Conservation (phyloP, 1,140 invertebrate genomes). For the Caenorhabditis inopinata region DNA sequence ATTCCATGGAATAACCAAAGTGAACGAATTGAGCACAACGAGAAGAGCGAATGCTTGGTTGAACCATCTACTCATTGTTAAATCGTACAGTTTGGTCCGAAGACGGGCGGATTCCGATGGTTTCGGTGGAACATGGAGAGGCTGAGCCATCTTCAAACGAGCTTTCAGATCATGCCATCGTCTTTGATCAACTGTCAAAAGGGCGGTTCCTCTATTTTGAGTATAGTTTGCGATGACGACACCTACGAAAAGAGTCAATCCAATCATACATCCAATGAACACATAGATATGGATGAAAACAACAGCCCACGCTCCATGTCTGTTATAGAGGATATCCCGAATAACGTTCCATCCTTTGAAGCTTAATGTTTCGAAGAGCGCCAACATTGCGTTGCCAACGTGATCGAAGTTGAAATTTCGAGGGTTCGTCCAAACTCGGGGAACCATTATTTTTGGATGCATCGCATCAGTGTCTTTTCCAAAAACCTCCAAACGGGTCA, state of each 20-base stretch:
- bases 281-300: slow-evolving; percentile 99
- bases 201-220: slow-evolving; percentile 98
- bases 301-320: slow-evolving; percentile 78
- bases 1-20: slow-evolving; percentile 69
- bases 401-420: slow-evolving; percentile 88
- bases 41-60: slow-evolving; percentile 71
- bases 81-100: slow-evolving; percentile 91
- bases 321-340: slow-evolving; percentile 90
- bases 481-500: slow-evolving; percentile 93
- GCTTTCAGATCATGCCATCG: slow-evolving; percentile 99
- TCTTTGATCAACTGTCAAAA: slow-evolving; percentile 96
- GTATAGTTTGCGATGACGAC: slow-evolving; percentile 99
- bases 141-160: slow-evolving; percentile 96
- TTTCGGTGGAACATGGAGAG: slow-evolving; percentile 91
- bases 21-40: slow-evolving; percentile 62
- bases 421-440: slow-evolving; percentile 80
- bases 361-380: slow-evolving; percentile 95
- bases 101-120: slow-evolving; percentile 73
- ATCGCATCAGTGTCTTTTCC: slow-evolving; percentile 75
- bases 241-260: slow-evolving; percentile 94
- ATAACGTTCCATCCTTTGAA: slow-evolving; percentile 99
- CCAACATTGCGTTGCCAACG: slow-evolving; percentile 95
- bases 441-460: slow-evolving; percentile 91
- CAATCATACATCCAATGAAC: slow-evolving; percentile 99
- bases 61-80: slow-evolving; percentile 93